Conservation (phyloP, 2,113 vertebrate genomes). For the Junco hyemalis region DNA sequence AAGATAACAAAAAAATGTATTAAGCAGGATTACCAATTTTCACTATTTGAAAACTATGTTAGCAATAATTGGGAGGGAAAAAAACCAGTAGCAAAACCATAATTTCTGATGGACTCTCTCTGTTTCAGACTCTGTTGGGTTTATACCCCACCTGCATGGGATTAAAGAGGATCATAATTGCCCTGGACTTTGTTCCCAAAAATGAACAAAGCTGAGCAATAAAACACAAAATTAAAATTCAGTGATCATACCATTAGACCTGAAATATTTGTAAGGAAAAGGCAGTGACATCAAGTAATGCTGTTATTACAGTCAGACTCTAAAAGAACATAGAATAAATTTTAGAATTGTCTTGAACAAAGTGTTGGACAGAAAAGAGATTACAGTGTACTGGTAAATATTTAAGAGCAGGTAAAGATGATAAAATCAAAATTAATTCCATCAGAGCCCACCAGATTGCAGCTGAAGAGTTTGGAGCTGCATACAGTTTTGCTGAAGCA, state of each 20-base stretch:
- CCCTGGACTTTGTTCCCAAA: not conserved
- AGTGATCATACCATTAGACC: not conserved
- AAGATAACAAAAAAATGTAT: not conserved
- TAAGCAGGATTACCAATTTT: not conserved
- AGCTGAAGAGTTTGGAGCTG: constrained; percentile 8
- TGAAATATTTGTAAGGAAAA: constrained; percentile 30
- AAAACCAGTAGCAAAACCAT: not conserved
- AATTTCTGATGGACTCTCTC: not conserved
- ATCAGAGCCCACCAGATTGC: not conserved
- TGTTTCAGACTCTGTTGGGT: not conserved
- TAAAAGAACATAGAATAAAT: not conserved
- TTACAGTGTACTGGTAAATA: not conserved
- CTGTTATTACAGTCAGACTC: not conserved
- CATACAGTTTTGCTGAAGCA: not conserved
- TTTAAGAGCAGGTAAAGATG: constrained; percentile 29
- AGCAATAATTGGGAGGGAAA: not conserved
- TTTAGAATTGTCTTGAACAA: not conserved
- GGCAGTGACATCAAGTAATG: not conserved
- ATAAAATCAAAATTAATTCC: constrained; percentile 54
- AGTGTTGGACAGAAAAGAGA: not conserved
- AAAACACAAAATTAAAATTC: constrained; percentile 22
- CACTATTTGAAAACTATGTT: not conserved
- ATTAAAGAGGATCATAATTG: not conserved
- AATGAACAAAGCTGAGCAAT: constrained; percentile 10
- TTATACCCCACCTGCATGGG: not conserved